Evolutionary conservation across 2,888 invertebrate genomes (phyloP).

Genomic region (Cabera pusaria): DNA sequence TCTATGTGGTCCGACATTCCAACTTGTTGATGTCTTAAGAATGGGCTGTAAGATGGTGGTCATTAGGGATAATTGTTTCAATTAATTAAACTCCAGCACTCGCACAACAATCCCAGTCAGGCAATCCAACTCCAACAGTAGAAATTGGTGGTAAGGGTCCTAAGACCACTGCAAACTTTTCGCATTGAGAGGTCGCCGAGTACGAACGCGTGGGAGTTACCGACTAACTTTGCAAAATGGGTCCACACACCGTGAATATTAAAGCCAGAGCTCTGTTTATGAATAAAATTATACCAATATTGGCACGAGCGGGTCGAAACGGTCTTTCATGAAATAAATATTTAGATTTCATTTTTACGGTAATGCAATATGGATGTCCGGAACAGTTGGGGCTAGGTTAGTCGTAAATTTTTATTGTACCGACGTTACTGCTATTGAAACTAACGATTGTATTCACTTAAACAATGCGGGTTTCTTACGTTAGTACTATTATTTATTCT

Average conservation of each 20-base stretch:
- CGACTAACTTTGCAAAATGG: constrained; percentile 12
- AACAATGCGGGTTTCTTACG: too few species aligned
- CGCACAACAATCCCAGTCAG: constrained; percentile 4
- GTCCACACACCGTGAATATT: constrained; percentile 11
- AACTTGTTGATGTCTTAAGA: too few species aligned
- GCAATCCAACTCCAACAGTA: constrained; percentile 1
- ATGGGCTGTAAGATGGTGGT: too few species aligned
- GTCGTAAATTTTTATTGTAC: too few species aligned
- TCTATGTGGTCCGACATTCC: too few species aligned
- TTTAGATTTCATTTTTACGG: too few species aligned
- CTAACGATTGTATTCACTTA: too few species aligned
- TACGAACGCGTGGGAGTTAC: constrained; percentile 14
- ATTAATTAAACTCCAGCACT: neutral
- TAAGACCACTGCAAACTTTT: constrained; percentile 13
- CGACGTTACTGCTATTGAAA: too few species aligned
- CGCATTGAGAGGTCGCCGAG: constrained; percentile 16
- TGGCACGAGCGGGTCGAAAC: neutral
- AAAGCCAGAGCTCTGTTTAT: constrained; percentile 11
- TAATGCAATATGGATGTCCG: too few species aligned
- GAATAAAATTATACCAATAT: constrained; percentile 16
- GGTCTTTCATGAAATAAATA: too few species aligned
- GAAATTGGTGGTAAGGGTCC: constrained; percentile 4
- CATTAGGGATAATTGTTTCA: neutral
- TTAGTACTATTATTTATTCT: too few species aligned
- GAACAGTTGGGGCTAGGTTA: too few species aligned